Evolutionary conservation across 1,140 invertebrate species (phyloP), one percentile per base, ranked within the genome.

Genomic region (Psilanteris sp.): DNA sequence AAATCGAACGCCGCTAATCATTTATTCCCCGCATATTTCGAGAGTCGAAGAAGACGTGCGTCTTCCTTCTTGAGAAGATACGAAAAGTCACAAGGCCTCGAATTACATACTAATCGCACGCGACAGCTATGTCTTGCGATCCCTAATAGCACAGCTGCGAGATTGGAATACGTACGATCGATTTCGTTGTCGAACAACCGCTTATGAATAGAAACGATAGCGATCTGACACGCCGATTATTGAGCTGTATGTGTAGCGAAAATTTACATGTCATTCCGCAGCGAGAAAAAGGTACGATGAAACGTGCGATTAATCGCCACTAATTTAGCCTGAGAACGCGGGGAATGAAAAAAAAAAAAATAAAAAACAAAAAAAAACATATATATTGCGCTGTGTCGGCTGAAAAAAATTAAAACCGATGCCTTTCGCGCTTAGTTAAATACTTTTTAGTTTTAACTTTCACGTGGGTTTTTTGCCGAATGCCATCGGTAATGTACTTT

Each of bases 1-100:
- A 81, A 85, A 84, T 81, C 80, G 66, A 80, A 79, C 10, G 71
- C 79, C 78, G 79, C 81, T 85, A 82, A 84, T 85, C 72, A 84
- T 80, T 85, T 84, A 84, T 85, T 85, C 83, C 29, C 50, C 55
- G 72, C 78, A 75, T 82, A 82, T 41, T 71, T 79, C 76, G 50
- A 48, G 31, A 61, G 48, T 66, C 41, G 39, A 48, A 44, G 41
- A 29, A 59, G 50, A 78, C 78, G 80, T 80, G 80, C 75, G 64
- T 61, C 61, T 72, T 70, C 72, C 77, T 70, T 76, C 76, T 67
- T 74, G 41, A 73, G 77, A 44, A 57, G 34, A 57, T 26, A 10
- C 43, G 54, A 61, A 62, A 74, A 68, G 61, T 74, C 62, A 41
- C 52, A 68, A 57, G 50, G 67, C 32, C 50, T 79, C 78, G 77